phyloP scores from a whole-genome alignment of 2,888 invertebrate genomes.

The Lepeophtheirus nordmannii region DNA sequence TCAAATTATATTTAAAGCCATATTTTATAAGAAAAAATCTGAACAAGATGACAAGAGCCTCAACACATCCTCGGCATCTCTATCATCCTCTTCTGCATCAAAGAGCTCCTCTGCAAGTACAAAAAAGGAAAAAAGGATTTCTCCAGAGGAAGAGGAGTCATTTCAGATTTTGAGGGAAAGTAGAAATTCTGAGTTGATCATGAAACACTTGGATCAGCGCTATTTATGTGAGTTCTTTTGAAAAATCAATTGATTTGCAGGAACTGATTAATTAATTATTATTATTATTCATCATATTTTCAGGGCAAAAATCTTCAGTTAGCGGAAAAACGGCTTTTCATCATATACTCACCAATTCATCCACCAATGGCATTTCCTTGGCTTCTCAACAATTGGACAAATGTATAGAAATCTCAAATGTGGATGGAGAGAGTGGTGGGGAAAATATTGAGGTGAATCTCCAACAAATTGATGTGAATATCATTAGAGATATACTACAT shows the following conservation, averaged over 20 bases:
- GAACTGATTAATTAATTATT: no score
- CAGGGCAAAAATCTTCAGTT: not conserved
- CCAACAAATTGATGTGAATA: not conserved
- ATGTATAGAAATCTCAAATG: not conserved
- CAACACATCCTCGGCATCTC: no score
- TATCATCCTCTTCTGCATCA: no score
- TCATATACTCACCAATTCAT: not conserved
- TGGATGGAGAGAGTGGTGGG: not conserved
- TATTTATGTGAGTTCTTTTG: not conserved
- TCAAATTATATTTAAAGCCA: no score
- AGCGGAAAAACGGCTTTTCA: not conserved
- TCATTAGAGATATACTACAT: conserved; percentile 8
- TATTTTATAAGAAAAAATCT: no score
- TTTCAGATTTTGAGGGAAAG: not conserved
- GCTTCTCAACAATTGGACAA: not conserved
- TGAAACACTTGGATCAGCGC: not conserved
- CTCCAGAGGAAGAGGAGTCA: not conserved
- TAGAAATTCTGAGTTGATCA: not conserved
- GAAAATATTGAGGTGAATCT: not conserved
- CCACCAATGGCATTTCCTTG: not conserved
- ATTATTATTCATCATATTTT: not conserved
- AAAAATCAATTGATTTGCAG: not conserved
- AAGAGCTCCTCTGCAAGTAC: not conserved
- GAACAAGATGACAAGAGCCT: no score
- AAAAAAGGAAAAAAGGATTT: not conserved